Conservation (phyloP, 2,797 vertebrate genomes). For the Cyprinodon diabolis region DNA sequence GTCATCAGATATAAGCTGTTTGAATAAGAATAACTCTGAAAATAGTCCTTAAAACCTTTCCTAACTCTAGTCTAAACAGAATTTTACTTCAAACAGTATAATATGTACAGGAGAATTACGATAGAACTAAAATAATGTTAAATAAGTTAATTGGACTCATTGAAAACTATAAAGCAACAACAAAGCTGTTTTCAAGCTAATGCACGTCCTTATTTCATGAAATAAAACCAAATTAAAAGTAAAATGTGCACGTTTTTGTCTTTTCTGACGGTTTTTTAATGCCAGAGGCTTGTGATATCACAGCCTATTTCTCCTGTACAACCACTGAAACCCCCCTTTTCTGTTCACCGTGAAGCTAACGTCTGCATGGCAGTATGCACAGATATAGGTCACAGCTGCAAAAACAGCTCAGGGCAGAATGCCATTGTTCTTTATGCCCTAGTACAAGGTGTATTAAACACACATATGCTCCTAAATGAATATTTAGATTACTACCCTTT, state of each 20-base stretch:
- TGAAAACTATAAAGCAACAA: not conserved
- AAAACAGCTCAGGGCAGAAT: conserved; percentile 58
- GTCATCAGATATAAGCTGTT: no score
- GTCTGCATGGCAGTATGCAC: conserved; percentile 45
- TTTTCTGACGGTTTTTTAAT: conserved; percentile 12
- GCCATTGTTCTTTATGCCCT: conserved; percentile 61
- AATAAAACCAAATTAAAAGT: not conserved
- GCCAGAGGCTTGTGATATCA: conserved; percentile 21
- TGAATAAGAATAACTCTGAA: no score
- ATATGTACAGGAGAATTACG: no score
- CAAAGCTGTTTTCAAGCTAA: not conserved
- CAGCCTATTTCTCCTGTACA: conserved; percentile 21
- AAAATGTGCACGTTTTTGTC: not conserved
- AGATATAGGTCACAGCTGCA: conserved; percentile 73
- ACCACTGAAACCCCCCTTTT: not conserved
- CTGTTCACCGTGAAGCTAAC: conserved; percentile 42
- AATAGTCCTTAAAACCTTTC: no score
- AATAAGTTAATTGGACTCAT: no score
- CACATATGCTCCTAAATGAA: conserved; percentile 74
- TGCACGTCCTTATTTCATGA: not conserved
- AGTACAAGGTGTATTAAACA: conserved; percentile 73
- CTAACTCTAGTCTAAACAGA: no score
- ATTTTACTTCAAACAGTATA: no score
- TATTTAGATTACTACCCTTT: conserved; percentile 73
- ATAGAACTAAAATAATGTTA: no score